These are phyloP conservation scores for Lysandra bellargus DNA, from an alignment of 2,888 invertebrate genomes.

Conservation along the genomic window DNA sequence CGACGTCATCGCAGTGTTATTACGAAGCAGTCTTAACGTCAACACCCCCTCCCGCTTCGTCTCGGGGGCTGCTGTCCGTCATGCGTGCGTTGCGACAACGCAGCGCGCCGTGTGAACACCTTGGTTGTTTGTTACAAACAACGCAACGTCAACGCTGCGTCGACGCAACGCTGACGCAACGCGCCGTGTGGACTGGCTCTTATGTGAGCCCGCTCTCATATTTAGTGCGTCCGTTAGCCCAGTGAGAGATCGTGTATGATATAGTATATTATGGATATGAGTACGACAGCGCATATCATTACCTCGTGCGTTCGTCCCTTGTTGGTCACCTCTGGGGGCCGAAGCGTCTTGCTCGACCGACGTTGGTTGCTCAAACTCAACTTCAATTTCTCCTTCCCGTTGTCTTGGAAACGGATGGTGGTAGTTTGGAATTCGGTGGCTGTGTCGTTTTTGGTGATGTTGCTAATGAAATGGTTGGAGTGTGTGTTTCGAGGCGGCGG, in stretches of 20 bases:
- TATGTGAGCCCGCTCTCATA: not conserved
- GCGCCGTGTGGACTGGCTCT: no score
- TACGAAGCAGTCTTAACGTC: no score
- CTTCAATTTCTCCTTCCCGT: slow-evolving; percentile 67
- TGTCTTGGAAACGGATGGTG: slow-evolving; percentile 72
- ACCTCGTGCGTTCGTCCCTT: slow-evolving; percentile 65
- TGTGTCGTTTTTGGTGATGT: slow-evolving; percentile 65
- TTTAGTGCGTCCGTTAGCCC: slow-evolving; percentile 37
- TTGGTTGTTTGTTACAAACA: no score
- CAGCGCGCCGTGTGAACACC: no score
- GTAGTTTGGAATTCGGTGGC: slow-evolving; percentile 65
- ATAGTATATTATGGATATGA: slow-evolving; percentile 64
- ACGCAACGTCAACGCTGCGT: no score
- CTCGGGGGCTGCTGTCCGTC: no score
- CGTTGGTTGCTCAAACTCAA: slow-evolving; percentile 67
- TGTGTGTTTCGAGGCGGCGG: slow-evolving; percentile 66
- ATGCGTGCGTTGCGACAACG: no score
- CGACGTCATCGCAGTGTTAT: no score
- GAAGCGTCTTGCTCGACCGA: slow-evolving; percentile 55
- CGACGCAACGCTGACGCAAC: no score
- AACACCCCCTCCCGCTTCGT: no score
- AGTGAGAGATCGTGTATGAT: slow-evolving; percentile 52
- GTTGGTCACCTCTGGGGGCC: slow-evolving; percentile 46
- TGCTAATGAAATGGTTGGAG: slow-evolving; percentile 65
- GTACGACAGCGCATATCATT: slow-evolving; percentile 70